Evolutionary conservation across 1,140 invertebrate species (phyloP).

Genomic region (Orchestia grillus): DNA sequence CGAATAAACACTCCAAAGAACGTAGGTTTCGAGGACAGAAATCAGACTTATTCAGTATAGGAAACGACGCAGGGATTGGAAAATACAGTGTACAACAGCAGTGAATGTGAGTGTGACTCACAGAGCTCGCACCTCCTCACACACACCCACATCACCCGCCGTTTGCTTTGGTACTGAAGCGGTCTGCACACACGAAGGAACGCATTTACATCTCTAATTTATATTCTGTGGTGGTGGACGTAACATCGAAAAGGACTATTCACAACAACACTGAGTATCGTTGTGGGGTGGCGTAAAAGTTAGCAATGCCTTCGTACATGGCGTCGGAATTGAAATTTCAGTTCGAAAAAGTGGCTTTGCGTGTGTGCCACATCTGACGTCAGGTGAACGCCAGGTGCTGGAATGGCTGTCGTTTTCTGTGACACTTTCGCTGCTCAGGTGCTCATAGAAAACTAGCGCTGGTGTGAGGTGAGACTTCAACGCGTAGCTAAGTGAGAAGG

Average conservation of each 20-base stretch:
- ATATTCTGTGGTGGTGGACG: no score
- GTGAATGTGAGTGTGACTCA: not conserved
- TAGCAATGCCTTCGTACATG: no score
- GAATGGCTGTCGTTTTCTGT: constrained; percentile 25
- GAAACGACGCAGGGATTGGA: not conserved
- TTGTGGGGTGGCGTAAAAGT: no score
- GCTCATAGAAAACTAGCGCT: not conserved
- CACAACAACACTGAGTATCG: no score
- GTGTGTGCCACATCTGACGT: not conserved
- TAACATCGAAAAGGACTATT: no score
- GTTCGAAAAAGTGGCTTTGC: not conserved
- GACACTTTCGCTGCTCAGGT: not conserved
- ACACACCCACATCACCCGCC: not conserved
- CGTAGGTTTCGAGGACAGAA: not conserved
- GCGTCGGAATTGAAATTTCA: no score
- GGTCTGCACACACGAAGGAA: not conserved
- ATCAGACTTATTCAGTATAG: not conserved
- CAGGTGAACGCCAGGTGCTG: constrained; percentile 23
- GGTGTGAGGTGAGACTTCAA: not conserved
- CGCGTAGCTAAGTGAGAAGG: not conserved
- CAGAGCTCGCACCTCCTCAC: not conserved
- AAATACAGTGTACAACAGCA: not conserved
- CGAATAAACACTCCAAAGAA: not conserved
- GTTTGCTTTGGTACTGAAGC: not conserved
- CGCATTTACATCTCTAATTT: no score